A percentile compares a stretch with the other conserved stretches of the same genome.
phyloP scores from a whole-genome alignment of 2,888 invertebrate genomes.

The Glyphotaelius pellucidus region DNA sequence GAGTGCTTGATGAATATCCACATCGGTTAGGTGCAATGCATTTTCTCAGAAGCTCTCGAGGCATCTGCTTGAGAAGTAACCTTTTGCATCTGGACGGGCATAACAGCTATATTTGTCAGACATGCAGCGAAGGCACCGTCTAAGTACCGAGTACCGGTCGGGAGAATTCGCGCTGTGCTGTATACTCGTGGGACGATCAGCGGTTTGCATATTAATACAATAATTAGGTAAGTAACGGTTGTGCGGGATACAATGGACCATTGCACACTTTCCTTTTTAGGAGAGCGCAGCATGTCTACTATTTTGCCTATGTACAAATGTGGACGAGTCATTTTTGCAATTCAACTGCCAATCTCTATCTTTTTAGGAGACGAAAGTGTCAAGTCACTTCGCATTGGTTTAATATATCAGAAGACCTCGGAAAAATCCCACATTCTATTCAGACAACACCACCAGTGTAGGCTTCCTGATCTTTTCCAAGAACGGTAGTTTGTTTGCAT shows the following conservation, averaged over 20 bases:
- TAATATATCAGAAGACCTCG: slow-evolving; percentile 28
- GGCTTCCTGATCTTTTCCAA: background rate
- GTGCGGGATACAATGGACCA: slow-evolving; percentile 42
- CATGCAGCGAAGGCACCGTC: slow-evolving; percentile 3
- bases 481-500: slow-evolving; percentile 43
- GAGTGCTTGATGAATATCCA: background rate
- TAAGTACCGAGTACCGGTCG: background rate
- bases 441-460: background rate
- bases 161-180: slow-evolving; percentile 13
- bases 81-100: background rate
- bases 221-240: slow-evolving; percentile 51
- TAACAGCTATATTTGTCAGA: slow-evolving; percentile 10
- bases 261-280: slow-evolving; percentile 48
- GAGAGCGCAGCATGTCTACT: slow-evolving; percentile 17
- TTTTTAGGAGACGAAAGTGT: slow-evolving; percentile 5
- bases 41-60: background rate
- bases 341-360: slow-evolving; percentile 44
- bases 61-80: slow-evolving; percentile 20
- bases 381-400: slow-evolving; percentile 25
- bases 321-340: slow-evolving; percentile 45
- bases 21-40: background rate
- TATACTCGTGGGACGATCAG: slow-evolving; percentile 45
- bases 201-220: slow-evolving; percentile 54
- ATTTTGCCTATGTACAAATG: slow-evolving; percentile 23
- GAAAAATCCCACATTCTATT: slow-evolving; percentile 25